These are phyloP conservation scores for Aratinga solstitialis DNA, from an alignment of 2,797 vertebrate species.

Conservation along the genomic window DNA sequence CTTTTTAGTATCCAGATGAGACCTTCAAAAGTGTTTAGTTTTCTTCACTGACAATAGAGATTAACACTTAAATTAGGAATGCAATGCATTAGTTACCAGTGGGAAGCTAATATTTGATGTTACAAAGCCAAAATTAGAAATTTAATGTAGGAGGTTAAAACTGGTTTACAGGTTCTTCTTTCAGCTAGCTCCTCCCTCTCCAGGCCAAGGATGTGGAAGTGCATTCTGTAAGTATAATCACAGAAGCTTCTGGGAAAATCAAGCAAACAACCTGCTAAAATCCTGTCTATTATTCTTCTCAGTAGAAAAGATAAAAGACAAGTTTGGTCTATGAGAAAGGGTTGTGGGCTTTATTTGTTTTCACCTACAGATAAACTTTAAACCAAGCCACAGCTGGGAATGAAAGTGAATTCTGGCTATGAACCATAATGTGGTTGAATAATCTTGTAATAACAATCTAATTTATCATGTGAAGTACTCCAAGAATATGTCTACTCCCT, in stretches of 20 bases:
- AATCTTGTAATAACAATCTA: background rate
- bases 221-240: background rate
- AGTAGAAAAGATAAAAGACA: background rate
- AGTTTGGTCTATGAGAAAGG: background rate
- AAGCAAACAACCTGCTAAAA: background rate
- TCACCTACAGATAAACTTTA: background rate
- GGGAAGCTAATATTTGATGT: background rate
- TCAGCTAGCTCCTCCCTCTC: background rate
- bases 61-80: background rate
- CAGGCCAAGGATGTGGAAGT: background rate
- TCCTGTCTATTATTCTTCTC: background rate
- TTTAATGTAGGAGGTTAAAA: background rate
- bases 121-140: background rate
- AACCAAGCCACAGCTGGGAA: background rate
- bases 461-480: background rate
- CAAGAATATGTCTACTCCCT: background rate
- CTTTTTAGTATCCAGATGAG: fast-evolving
- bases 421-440: background rate
- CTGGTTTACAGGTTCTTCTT: background rate
- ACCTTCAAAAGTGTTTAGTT: background rate
- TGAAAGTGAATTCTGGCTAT: background rate
- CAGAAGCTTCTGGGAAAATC: background rate
- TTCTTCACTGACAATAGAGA: background rate
- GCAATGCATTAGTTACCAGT: background rate
- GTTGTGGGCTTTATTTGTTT: background rate